Evolutionary conservation across 2,888 invertebrate genomes (phyloP), one percentile per base, ranked within the genome.

Genomic region (Pachycephus smyrnensis): DNA sequence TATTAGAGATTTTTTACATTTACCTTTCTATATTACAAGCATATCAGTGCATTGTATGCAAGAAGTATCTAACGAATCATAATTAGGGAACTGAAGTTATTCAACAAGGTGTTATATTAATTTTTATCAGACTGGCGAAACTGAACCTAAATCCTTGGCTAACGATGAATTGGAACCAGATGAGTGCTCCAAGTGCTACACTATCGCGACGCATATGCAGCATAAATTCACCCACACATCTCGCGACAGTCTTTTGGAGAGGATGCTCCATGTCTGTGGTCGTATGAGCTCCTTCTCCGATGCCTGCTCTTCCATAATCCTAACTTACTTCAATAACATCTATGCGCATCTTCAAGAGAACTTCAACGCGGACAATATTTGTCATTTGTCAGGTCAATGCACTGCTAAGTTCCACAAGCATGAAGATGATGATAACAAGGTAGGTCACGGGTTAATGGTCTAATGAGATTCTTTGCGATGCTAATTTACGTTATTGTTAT

Each of bases 321-420:
- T 96, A 80, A 94, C 94, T 32, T 94, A 97, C 90, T 96, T 96
- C 92, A 94, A 95, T 86, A 93, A 94, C 73, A 95, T 97, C 79
- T 94, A 96, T 82, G 91, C 92, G 11, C 94, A 94, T 77, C 84
- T 96, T 4, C 92, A 93, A 84, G 91, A 93, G 74, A 94, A 95
- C 86, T 92, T 97, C 73, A 94, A 94, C 35, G 91, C 95, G 0
- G 91, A 93, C 31, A 94, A 94, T 81, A 92, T 97, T 76, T 97
- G 97, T 87, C 94, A 96, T 88, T 90, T 97, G 79, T 94, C 95
- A 81, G 97, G 97, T 11, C 95, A 96, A 85, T 97, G 97, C 89
- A 92, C 93, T 23, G 92, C 92, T 73, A 93, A 92, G 83, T 96
- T 93, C 92, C 96, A 96, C 87, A 92, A 93, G 36, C 96, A 96